These are phyloP conservation scores for Eledona agricola DNA, from an alignment of 2,888 invertebrate species.

Conservation along the genomic window DNA sequence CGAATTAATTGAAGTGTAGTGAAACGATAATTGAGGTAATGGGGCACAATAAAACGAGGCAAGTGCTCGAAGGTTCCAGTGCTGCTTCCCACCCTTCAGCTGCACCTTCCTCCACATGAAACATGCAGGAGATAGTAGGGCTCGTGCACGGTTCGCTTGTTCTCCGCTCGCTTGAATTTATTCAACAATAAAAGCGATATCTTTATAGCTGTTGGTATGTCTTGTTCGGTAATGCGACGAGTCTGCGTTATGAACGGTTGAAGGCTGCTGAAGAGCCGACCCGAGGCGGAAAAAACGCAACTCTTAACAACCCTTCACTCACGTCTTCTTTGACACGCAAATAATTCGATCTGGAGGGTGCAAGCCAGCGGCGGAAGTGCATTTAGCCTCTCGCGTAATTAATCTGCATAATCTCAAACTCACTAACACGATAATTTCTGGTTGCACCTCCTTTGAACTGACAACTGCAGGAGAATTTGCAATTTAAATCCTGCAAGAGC, in stretches of 20 bases:
- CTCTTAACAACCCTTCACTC: too few relatives aligned
- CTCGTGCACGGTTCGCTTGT: constrained; percentile 10
- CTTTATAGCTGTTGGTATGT: constrained; percentile 14
- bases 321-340: too few relatives aligned
- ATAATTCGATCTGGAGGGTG: too few relatives aligned
- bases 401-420: constrained; percentile 9
- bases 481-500: constrained; percentile 10
- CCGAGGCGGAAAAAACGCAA: too few relatives aligned
- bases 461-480: constrained; percentile 20
- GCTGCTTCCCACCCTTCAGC: too few relatives aligned
- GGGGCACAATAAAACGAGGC: too few relatives aligned
- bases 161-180: constrained; percentile 12
- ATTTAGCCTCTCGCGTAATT: constrained; percentile 16
- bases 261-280: too few relatives aligned
- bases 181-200: constrained; percentile 19
- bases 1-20: too few relatives aligned
- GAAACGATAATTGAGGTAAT: too few relatives aligned
- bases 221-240: too few relatives aligned
- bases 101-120: constrained; percentile 9
- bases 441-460: constrained; percentile 11
- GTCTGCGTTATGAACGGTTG: too few relatives aligned
- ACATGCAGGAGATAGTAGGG: constrained; percentile 11
- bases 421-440: constrained; percentile 6
- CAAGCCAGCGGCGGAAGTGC: constrained; percentile 8
- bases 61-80: too few relatives aligned